A percentile compares a stretch with the other conserved stretches of the same genome.
These are phyloP conservation scores for Cheilosia scutellata DNA, from an alignment of 2,888 invertebrate genomes.

Conservation along the genomic window DNA sequence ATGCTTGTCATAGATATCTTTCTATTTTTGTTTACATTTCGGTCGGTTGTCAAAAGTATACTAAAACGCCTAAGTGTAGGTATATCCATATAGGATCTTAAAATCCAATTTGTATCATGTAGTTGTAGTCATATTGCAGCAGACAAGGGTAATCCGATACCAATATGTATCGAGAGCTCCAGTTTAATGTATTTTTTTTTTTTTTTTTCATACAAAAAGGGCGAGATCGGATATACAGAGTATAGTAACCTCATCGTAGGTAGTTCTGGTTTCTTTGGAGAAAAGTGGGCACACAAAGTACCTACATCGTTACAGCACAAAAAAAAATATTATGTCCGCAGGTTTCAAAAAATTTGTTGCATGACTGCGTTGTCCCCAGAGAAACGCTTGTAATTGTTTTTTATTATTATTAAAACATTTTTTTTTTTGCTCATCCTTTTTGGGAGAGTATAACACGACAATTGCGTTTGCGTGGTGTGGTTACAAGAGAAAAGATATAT, in stretches of 20 bases:
- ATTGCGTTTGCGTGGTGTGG: conserved; percentile 46
- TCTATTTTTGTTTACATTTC: conserved; percentile 33
- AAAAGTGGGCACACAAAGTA: conserved; percentile 9
- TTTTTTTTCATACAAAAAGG: neutral
- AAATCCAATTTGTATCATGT: neutral
- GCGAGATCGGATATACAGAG: neutral
- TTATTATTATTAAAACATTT: conserved; percentile 1
- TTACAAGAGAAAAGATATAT: conserved; percentile 24
- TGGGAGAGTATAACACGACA: conserved; percentile 19
- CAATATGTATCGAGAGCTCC: conserved; percentile 5
- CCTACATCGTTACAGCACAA: neutral
- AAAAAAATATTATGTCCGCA: neutral
- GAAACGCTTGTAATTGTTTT: conserved; percentile 30
- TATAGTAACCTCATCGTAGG: conserved; percentile 8
- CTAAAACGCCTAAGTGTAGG: conserved; percentile 2
- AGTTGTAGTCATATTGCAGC: conserved; percentile 16
- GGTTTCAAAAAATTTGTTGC: conserved; percentile 33
- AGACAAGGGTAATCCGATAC: conserved; percentile 33
- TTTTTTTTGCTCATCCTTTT: neutral
- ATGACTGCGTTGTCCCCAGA: conserved; percentile 32
- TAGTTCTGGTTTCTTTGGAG: conserved; percentile 1
- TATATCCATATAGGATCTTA: neutral
- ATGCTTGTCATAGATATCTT: conserved; percentile 15
- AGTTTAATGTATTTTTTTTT: conserved; percentile 6
- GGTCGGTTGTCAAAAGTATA: neutral